Percentiles rank a stretch among this genome's conserved stretches.
Evolutionary conservation across 2,113 vertebrate genomes (phyloP).

Genomic region (Sylvietta virens): DNA sequence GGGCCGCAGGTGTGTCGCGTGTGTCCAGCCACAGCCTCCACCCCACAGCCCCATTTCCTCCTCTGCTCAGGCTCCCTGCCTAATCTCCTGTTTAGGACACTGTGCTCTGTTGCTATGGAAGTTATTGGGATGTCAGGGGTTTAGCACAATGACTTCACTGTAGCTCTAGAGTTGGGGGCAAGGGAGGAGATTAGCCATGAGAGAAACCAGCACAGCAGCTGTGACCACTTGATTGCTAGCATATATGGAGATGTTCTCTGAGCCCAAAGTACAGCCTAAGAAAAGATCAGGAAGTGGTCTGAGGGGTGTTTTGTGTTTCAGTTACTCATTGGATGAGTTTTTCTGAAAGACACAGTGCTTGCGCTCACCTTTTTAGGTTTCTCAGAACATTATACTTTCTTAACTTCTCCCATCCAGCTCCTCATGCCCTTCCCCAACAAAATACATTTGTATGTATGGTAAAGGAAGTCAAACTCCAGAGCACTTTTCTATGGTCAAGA

Average conservation of each 20-base stretch:
- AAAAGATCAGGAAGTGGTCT: not conserved
- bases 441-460: not conserved
- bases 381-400: not conserved
- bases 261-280: not conserved
- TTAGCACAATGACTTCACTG: conserved; percentile 8
- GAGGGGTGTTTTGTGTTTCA: not conserved
- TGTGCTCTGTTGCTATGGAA: conserved; percentile 58
- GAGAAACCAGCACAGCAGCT: not conserved
- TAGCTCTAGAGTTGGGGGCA: not conserved
- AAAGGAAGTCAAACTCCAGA: not conserved
- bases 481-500: not conserved
- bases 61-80: not conserved
- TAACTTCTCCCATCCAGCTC: not conserved
- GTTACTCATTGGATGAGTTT: not conserved
- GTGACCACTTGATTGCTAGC: not conserved
- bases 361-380: not conserved
- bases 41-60: not conserved
- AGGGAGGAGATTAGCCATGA: conserved; percentile 1
- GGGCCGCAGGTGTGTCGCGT: not conserved
- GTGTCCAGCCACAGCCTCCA: not conserved
- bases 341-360: not conserved
- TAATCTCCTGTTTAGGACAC: conserved; percentile 54
- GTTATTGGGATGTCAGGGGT: not conserved
- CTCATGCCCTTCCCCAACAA: not conserved
- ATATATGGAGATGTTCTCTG: not conserved